Conservation (phyloP, 2,797 vertebrate species). For the Sebastes minor region DNA sequence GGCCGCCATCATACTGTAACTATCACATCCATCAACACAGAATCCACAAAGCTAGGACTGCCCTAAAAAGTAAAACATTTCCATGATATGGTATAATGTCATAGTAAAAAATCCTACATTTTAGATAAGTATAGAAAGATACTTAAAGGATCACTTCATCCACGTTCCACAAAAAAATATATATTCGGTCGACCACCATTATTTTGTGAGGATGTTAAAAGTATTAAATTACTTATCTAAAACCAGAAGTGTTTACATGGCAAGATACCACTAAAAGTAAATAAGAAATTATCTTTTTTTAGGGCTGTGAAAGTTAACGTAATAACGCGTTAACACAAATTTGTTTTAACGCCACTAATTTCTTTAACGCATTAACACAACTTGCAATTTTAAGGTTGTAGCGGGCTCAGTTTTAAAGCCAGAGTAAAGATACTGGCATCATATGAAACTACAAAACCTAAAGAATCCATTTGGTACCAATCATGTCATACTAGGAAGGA, state of each 20-base stretch:
- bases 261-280: background rate
- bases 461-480: no score
- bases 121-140: background rate
- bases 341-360: no score
- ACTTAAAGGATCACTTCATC: background rate
- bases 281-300: background rate
- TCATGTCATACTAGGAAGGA: no score
- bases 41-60: fast-evolving
- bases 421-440: no score
- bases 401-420: no score
- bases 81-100: background rate
- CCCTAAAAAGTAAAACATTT: no score
- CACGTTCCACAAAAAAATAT: background rate
- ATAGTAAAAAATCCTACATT: background rate
- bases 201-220: background rate
- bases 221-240: background rate
- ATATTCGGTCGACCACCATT: background rate
- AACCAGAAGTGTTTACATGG: background rate
- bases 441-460: no score
- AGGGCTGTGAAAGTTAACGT: no score
- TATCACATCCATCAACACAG: background rate
- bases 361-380: no score
- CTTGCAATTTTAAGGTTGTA: no score
- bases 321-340: no score
- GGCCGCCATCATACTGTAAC: background rate